Base-by-base conservation (phyloP, 2,888 invertebrate genomes). In the Meloe dianella region DNA sequence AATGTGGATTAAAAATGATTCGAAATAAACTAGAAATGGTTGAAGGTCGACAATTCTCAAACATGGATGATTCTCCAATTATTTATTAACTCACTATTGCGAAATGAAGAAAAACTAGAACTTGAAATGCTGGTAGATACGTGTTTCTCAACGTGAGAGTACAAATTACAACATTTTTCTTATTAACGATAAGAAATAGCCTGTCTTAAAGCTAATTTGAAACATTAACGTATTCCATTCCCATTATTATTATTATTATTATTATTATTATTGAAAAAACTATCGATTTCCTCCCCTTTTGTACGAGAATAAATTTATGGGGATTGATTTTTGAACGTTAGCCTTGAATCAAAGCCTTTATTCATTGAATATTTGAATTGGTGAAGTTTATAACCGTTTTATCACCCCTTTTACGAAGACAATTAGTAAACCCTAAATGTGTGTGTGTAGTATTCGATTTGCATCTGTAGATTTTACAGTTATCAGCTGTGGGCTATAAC, bases 401-500 rank as follows among this genome's bases (percentile, higher is more conserved):
- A 74, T 74, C 75, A 70, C 75, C 75, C 75, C 74, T 74, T 70
- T 72, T 73, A 68, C 64, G 64, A 69, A 74, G 74, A 76, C 76
- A 76, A 74, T 76, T 75, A 76, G 71, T 65, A 65, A 71, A 69
- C 71, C 75, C 68, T 67, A 63, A 60, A 60, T 38, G 64, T 61
- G 32, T 51, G 41, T 56, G 51, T 65, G 32, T 41, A 41, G 71
- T 73, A 67, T 75, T 73, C 71, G 74, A 77, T 75, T 77, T 75
- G 74, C 77, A 77, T 77, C 75, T 75, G 75, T 73, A 73, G 72
- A 69, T 71, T 75, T 73, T 72, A 71, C 75, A 73, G 12, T 72
- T 75, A 74, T 74, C 76, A 75, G 74, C 77, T 77, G 75, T 72
- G 9, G 20, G 38, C 59, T 54, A 51, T 51, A 20, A 54, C 54